Evolutionary conservation across 2,113 vertebrate species (phyloP).

Genomic region (Zingel zingel): DNA sequence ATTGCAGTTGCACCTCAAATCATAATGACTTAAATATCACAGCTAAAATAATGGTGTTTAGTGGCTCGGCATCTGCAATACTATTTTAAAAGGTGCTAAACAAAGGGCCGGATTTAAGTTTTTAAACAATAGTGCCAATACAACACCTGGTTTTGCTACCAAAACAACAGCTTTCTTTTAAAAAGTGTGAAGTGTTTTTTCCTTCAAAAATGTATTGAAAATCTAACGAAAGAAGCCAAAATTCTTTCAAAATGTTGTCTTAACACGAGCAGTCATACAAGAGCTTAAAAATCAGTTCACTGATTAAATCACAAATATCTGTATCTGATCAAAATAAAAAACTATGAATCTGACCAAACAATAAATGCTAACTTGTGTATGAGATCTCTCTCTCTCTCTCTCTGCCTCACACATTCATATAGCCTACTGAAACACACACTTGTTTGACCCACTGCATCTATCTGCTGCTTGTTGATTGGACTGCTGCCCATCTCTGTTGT

Average conservation of each 20-base stretch:
- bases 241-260: neutral
- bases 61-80: neutral
- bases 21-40: neutral
- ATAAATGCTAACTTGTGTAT: neutral
- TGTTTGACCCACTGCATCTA: neutral
- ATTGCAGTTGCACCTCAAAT: neutral
- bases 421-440: too few species aligned
- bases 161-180: too few species aligned
- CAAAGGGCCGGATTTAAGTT: too few species aligned
- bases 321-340: neutral
- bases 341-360: too few species aligned
- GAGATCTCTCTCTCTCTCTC: neutral
- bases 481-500: neutral
- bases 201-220: neutral
- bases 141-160: too few species aligned
- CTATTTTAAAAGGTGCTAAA: too few species aligned
- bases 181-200: neutral
- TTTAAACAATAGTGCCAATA: too few species aligned
- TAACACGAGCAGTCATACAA: neutral
- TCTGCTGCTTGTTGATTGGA: conserved; percentile 6
- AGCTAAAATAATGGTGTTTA: neutral
- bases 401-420: neutral
- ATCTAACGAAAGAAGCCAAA: neutral
- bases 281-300: too few species aligned
- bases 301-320: neutral